Percentiles rank a stretch among this genome's conserved stretches.
phyloP scores from a whole-genome alignment of 2,888 invertebrate species.

The Cylindroiulus punctatus region DNA sequence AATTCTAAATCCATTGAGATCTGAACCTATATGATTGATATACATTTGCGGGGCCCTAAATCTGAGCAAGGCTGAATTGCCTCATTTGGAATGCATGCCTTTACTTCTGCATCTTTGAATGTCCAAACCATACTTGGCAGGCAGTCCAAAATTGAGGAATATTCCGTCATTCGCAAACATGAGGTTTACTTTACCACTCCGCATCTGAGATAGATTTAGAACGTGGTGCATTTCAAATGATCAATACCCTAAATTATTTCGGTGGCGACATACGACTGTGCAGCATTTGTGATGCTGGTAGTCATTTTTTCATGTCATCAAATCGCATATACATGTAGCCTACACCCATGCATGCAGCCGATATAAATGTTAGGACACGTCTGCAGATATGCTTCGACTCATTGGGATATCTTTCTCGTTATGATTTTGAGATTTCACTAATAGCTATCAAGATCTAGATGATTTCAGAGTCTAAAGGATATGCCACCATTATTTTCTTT shows the following conservation, averaged over 20 bases:
- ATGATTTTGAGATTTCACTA: neutral
- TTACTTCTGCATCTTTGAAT: neutral
- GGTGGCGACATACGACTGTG: neutral
- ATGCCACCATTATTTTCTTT: neutral
- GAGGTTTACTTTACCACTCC: neutral
- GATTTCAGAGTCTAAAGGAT: neutral
- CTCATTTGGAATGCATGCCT: neutral
- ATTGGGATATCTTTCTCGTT: neutral
- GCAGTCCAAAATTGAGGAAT: neutral
- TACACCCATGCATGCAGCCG: neutral
- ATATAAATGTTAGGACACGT: neutral
- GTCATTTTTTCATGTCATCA: neutral
- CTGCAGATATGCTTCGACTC: neutral
- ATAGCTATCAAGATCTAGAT: neutral
- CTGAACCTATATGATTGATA: neutral
- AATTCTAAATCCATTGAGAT: neutral
- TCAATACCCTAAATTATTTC: neutral
- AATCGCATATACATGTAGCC: constrained; percentile 13
- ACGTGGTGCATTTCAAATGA: neutral
- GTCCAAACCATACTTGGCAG: neutral
- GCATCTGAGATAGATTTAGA: neutral
- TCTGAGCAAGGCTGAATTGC: neutral
- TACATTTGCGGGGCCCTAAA: neutral
- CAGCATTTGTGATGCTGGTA: neutral
- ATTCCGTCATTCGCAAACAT: constrained; percentile 36